These are phyloP conservation scores for Malacoraja senta DNA, from an alignment of 2,797 vertebrate genomes.

Conservation along the genomic window DNA sequence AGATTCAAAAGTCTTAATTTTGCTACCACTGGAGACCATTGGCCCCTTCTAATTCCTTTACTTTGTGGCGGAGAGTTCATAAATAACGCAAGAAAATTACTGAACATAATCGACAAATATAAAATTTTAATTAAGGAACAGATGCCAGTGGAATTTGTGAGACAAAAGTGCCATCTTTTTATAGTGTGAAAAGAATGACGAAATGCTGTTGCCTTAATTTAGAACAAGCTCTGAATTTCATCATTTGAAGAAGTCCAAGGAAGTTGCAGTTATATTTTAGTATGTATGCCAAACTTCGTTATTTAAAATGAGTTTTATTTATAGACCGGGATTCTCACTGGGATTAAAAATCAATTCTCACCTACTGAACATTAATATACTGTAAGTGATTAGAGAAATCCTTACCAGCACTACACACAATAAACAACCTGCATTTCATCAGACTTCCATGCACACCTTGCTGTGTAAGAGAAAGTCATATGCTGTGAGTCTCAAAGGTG, in stretches of 20 bases:
- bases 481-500: background rate
- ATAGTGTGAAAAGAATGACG: background rate
- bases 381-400: background rate
- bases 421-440: background rate
- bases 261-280: background rate
- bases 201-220: background rate
- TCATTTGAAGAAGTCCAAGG: background rate
- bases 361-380: background rate
- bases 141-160: background rate
- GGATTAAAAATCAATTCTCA: conserved; percentile 27
- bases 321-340: background rate
- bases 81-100: conserved; percentile 16
- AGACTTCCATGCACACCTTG: background rate
- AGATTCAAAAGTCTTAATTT: background rate
- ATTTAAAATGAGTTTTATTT: background rate
- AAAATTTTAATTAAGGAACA: conserved; percentile 29
- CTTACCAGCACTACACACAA: background rate
- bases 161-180: background rate
- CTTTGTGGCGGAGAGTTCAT: conserved; percentile 2
- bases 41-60: background rate
- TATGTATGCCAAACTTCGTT: background rate
- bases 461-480: background rate
- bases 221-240: background rate
- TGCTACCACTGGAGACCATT: background rate
- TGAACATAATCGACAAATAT: background rate